phyloP scores from a whole-genome alignment of 2,888 invertebrate genomes.

The Dryadula phaetusa region DNA sequence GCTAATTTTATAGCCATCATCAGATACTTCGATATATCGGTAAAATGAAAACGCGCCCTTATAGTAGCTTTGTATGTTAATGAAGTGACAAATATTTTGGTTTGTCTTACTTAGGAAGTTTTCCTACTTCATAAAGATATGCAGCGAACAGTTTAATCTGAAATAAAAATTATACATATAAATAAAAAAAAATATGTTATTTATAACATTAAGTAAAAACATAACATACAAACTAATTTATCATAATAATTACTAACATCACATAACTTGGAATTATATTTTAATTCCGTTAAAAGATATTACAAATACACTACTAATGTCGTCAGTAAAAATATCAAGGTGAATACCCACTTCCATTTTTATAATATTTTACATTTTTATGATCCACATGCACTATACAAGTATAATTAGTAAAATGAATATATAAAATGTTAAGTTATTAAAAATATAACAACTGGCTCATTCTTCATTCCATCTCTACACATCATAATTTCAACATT shows the following conservation, averaged over 20 bases:
- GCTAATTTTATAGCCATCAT: neutral
- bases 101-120: constrained; percentile 67
- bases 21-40: neutral
- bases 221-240: too few relatives aligned
- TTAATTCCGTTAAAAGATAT: neutral
- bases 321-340: neutral
- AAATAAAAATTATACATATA: constrained; percentile 63
- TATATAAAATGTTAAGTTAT: too few relatives aligned
- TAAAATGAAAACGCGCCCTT: constrained; percentile 6
- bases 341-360: neutral
- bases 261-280: too few relatives aligned
- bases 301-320: neutral
- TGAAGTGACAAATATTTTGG: neutral
- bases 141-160: constrained; percentile 96
- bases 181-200: neutral
- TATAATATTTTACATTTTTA: neutral
- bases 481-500: too few relatives aligned
- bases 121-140: constrained; percentile 92
- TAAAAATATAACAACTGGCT: too few relatives aligned
- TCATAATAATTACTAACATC: too few relatives aligned
- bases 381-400: neutral
- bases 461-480: too few relatives aligned
- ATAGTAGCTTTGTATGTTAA: neutral
- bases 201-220: neutral
- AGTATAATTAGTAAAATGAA: neutral